Evolutionary conservation across 2,113 vertebrate species (phyloP).

Genomic region (Labrus mixtus): DNA sequence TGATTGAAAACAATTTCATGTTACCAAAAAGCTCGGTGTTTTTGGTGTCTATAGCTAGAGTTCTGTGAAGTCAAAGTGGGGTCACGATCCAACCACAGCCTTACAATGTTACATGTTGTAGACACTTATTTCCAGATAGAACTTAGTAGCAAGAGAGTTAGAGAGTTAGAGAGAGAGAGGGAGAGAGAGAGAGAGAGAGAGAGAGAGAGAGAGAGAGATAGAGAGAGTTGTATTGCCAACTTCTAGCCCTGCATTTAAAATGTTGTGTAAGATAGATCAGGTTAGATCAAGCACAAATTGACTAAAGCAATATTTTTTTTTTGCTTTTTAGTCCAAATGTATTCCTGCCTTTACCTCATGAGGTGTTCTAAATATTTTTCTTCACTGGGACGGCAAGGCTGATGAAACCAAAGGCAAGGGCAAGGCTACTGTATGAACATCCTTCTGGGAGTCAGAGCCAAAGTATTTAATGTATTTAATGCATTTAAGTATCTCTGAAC

Average conservation of each 20-base stretch:
- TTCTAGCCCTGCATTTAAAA: not conserved
- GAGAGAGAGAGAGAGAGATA: too few species aligned
- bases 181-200: too few species aligned
- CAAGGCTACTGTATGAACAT: constrained; percentile 17
- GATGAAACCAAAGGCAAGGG: constrained; percentile 52
- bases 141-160: too few species aligned
- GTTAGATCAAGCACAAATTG: constrained; percentile 16
- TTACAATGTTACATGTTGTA: too few species aligned
- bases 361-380: constrained; percentile 2
- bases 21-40: too few species aligned
- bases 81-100: too few species aligned
- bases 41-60: not conserved
- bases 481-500: constrained; percentile 16
- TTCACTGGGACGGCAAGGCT: constrained; percentile 20
- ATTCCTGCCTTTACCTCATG: constrained; percentile 16
- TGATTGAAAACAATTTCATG: too few species aligned
- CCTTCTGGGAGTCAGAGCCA: not conserved
- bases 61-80: not conserved
- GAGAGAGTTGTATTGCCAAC: not conserved
- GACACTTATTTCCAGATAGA: too few species aligned
- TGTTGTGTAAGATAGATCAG: not conserved
- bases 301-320: constrained; percentile 22
- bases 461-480: too few species aligned
- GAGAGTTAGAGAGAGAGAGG: too few species aligned
- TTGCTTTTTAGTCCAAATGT: constrained; percentile 15